Conservation (phyloP, 2,888 invertebrate genomes). For the Halictus ligatus region DNA sequence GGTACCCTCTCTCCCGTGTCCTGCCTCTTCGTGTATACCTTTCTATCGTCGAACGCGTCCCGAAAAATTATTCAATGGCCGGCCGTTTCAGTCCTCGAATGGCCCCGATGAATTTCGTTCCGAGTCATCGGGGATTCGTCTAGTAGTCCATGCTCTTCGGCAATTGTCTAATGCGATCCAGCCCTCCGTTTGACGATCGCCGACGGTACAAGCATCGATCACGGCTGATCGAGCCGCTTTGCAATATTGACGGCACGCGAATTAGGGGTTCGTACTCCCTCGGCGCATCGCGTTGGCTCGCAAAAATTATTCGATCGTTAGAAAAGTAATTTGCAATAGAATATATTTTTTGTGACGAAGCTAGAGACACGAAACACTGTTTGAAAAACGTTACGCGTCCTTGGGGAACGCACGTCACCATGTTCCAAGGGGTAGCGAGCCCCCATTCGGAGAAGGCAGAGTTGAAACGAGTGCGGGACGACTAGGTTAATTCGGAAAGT, state of each 20-base stretch:
- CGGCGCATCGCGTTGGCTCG: too few species aligned
- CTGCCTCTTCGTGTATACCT: neutral
- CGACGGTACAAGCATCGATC: neutral
- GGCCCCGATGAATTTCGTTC: constrained; percentile 21
- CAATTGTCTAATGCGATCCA: constrained; percentile 4
- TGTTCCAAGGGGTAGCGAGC: too few species aligned
- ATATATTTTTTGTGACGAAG: too few species aligned
- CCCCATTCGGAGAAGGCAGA: neutral
- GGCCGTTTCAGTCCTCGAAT: neutral
- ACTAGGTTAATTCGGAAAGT: constrained; percentile 5
- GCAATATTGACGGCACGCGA: neutral
- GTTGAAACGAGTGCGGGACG: neutral
- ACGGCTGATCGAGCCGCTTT: neutral
- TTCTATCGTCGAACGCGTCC: neutral
- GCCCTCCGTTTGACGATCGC: constrained; percentile 14
- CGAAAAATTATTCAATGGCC: constrained; percentile 28
- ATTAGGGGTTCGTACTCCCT: neutral
- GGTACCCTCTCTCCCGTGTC: neutral
- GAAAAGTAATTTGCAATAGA: too few species aligned
- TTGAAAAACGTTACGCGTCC: neutral
- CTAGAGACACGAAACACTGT: too few species aligned
- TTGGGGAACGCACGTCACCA: too few species aligned
- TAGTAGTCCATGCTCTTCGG: constrained; percentile 9
- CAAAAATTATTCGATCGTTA: too few species aligned
- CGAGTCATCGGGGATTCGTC: constrained; percentile 38